phyloP scores from a whole-genome alignment of 2,113 vertebrate genomes.

The Colistium nudipinnis region DNA sequence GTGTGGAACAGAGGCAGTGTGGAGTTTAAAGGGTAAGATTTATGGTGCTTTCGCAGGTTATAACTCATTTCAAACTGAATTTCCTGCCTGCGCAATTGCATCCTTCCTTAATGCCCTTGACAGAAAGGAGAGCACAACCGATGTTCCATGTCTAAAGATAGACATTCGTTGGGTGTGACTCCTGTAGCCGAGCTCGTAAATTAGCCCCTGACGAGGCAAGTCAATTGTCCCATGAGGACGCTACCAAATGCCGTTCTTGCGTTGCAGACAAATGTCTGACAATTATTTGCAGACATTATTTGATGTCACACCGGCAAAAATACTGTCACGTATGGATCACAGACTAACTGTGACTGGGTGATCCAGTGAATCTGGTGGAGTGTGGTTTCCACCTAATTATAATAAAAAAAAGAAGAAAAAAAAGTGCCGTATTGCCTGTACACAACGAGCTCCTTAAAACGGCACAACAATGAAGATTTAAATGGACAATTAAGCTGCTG shows the following conservation, averaged over 20 bases:
- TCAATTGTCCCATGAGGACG: conserved; percentile 55
- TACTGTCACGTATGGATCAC: conserved; percentile 60
- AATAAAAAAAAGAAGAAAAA: no score
- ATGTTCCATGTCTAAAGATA: conserved; percentile 74
- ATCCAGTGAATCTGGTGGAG: conserved; percentile 25
- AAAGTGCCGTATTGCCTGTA: neutral
- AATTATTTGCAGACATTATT: conserved; percentile 43
- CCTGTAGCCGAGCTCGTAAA: conserved; percentile 68
- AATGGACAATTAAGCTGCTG: conserved; percentile 37
- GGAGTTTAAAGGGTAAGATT: conserved; percentile 66
- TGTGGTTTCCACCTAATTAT: no score
- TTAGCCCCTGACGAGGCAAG: conserved; percentile 59
- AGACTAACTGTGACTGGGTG: conserved; percentile 8
- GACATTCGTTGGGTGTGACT: conserved; percentile 64
- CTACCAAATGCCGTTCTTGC: conserved; percentile 40
- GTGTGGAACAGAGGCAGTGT: conserved; percentile 31
- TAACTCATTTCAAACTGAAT: conserved; percentile 77
- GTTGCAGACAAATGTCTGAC: conserved; percentile 37
- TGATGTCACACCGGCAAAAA: conserved; percentile 40
- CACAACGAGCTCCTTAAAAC: conserved; percentile 13
- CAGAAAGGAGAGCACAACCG: conserved; percentile 73
- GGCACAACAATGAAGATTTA: conserved; percentile 38
- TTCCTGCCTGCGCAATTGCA: conserved; percentile 71
- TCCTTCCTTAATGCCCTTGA: conserved; percentile 76
- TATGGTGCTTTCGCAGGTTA: conserved; percentile 69